Percentiles rank a stretch among this genome's conserved stretches.
These are phyloP conservation scores for Rotaria sp. DNA, from an alignment of 2,888 invertebrate species.

Conservation along the genomic window DNA sequence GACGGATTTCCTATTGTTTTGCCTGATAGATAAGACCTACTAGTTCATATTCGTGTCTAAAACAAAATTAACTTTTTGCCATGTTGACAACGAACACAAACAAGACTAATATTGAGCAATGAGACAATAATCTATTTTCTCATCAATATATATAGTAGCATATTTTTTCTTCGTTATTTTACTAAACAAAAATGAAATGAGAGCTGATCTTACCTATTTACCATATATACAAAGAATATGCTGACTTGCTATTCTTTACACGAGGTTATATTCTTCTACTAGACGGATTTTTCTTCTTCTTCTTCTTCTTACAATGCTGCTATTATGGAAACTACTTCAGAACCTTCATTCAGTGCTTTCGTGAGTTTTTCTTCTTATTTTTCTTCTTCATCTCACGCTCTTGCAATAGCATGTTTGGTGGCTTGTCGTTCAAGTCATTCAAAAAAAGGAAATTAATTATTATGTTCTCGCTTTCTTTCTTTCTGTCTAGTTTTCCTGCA, in stretches of 20 bases:
- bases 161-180: background rate
- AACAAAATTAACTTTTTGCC: background rate
- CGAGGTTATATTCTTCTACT: background rate
- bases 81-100: background rate
- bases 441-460: conserved; percentile 7
- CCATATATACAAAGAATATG: background rate
- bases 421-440: background rate
- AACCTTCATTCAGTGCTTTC: background rate
- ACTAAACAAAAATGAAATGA: background rate
- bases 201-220: background rate
- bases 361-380: background rate
- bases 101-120: background rate
- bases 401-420: background rate
- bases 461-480: background rate
- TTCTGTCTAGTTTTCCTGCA: background rate
- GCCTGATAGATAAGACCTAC: background rate
- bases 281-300: background rate
- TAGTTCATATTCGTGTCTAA: background rate
- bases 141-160: background rate
- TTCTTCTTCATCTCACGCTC: background rate
- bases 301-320: background rate
- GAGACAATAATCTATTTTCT: background rate
- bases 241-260: background rate
- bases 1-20: background rate
- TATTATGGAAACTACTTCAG: background rate